Evolutionary conservation across 2,113 vertebrate genomes (phyloP).

Genomic region (Loxodonta africana): DNA sequence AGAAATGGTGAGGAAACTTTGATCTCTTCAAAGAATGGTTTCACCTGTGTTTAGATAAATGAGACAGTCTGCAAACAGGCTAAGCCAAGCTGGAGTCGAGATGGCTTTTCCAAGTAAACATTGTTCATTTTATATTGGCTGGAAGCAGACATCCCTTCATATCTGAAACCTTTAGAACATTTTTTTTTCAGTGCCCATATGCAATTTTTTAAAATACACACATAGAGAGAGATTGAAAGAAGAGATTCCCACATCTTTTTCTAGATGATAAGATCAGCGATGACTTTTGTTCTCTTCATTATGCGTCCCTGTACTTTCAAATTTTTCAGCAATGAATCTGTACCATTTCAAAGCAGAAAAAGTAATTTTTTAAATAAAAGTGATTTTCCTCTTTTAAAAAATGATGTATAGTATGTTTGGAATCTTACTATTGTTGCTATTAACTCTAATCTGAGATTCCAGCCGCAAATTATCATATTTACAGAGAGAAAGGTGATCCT

Average conservation of each 20-base stretch:
- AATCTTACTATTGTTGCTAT: background rate
- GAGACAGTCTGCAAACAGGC: slow-evolving; percentile 18
- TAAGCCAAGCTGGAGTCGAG: background rate
- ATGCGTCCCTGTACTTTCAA: slow-evolving; percentile 17
- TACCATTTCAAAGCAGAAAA: background rate
- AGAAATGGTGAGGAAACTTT: background rate
- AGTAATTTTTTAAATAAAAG: background rate
- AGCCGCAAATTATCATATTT: background rate
- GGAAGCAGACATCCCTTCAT: slow-evolving; percentile 9
- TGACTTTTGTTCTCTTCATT: slow-evolving; percentile 34
- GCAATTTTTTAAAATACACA: background rate
- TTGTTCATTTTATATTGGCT: background rate
- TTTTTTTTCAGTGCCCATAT: background rate
- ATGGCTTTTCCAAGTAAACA: background rate
- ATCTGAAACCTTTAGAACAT: background rate
- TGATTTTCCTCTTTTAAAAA: slow-evolving; percentile 41
- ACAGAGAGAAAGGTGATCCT: background rate
- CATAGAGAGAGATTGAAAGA: background rate
- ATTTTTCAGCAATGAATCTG: background rate
- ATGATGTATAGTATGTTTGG: background rate
- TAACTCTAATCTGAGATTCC: background rate
- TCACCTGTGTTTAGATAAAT: slow-evolving; percentile 53
- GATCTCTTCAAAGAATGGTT: slow-evolving; percentile 58
- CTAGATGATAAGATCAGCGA: background rate
- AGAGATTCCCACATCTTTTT: background rate